A percentile compares a stretch with the other conserved stretches of the same genome.
Evolutionary conservation across 1,140 invertebrate genomes (phyloP).

Genomic region (Rhyzopertha dominica): DNA sequence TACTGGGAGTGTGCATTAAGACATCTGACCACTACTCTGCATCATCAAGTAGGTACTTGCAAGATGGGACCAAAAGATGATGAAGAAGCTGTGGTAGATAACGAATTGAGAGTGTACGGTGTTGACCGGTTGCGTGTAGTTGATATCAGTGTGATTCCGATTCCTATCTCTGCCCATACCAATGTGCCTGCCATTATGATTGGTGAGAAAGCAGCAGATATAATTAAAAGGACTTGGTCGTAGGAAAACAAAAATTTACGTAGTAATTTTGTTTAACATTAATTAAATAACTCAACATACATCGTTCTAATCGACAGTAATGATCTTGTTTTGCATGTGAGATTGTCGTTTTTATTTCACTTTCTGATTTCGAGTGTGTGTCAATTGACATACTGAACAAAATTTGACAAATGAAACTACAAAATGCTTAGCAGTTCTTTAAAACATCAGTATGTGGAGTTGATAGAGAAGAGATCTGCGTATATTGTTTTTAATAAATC

Average conservation of each 20-base stretch:
- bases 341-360: too few relatives aligned
- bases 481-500: too few relatives aligned
- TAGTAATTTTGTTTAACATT: too few relatives aligned
- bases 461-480: too few relatives aligned
- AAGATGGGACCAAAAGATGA: slow-evolving; percentile 72
- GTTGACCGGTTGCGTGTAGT: slow-evolving; percentile 64
- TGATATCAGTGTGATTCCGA: slow-evolving; percentile 73
- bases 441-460: too few relatives aligned
- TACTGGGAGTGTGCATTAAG: slow-evolving; percentile 73
- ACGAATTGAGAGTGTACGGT: slow-evolving; percentile 64
- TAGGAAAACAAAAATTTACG: neutral
- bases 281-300: too few relatives aligned
- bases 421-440: too few relatives aligned
- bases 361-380: too few relatives aligned
- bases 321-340: too few relatives aligned
- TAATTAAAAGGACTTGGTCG: slow-evolving; percentile 48
- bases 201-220: slow-evolving; percentile 53
- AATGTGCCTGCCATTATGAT: slow-evolving; percentile 53
- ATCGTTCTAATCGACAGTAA: too few relatives aligned
- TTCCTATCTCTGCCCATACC: slow-evolving; percentile 54
- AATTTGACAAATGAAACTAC: too few relatives aligned
- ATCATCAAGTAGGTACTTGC: slow-evolving; percentile 66
- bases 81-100: slow-evolving; percentile 66
- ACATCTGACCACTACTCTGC: slow-evolving; percentile 58
- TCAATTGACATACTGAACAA: too few relatives aligned